These are phyloP conservation scores for Patella ulyssiponensis DNA, from an alignment of 2,888 invertebrate species.

Conservation along the genomic window DNA sequence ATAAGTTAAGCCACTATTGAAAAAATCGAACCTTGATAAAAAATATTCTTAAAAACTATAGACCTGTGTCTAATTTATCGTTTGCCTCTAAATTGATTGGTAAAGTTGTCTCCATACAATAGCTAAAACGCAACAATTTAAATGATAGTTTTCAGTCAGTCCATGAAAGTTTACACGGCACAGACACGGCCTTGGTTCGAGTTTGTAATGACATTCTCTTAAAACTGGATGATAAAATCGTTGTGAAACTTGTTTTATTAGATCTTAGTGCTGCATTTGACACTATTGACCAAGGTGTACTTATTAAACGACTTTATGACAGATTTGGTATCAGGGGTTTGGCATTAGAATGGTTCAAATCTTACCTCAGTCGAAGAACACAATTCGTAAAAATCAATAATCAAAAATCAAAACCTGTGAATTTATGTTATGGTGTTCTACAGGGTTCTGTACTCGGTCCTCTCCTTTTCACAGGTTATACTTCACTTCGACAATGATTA, in stretches of 20 bases:
- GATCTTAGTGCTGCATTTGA: conserved; percentile 1
- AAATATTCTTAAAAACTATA: background rate
- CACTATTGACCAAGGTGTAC: background rate
- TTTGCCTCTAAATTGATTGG: too few relatives aligned
- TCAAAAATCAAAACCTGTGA: too few relatives aligned
- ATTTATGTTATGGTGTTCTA: too few relatives aligned
- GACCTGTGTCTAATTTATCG: background rate
- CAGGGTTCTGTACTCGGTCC: too few relatives aligned
- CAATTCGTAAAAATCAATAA: too few relatives aligned
- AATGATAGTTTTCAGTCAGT: background rate
- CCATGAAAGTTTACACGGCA: background rate
- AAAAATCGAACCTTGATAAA: background rate
- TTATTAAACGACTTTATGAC: too few relatives aligned
- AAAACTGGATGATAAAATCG: too few relatives aligned
- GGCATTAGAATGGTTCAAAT: too few relatives aligned
- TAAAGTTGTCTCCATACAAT: background rate
- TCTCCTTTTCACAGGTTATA: too few relatives aligned
- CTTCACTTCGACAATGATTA: too few relatives aligned
- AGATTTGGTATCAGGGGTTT: too few relatives aligned
- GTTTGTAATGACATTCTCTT: conserved; percentile 10
- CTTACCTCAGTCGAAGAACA: too few relatives aligned
- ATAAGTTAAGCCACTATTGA: background rate
- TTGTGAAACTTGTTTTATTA: background rate
- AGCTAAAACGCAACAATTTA: background rate
- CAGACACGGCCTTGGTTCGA: background rate